These are phyloP conservation scores for Agrotis segetum DNA, from an alignment of 2,888 invertebrate species.

Conservation along the genomic window DNA sequence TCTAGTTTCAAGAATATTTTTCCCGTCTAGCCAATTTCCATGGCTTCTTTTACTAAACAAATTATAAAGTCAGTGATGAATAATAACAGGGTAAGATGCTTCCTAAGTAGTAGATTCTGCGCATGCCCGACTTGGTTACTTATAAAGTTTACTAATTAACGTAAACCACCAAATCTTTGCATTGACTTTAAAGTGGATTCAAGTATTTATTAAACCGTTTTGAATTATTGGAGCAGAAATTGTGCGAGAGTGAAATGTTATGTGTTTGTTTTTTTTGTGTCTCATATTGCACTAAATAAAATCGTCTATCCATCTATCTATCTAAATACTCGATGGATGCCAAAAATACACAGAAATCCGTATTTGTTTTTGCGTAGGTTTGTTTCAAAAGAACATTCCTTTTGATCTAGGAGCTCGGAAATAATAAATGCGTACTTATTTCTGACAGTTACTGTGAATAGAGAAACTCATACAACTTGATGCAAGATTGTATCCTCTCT, in stretches of 20 bases:
- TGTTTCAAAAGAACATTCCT: neutral
- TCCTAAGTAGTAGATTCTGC: constrained; percentile 17
- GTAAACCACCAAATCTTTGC: constrained; percentile 45
- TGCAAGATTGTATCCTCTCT: neutral
- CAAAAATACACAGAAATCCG: neutral
- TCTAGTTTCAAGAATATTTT: constrained; percentile 30
- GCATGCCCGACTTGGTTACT: constrained; percentile 32
- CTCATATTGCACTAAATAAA: too few relatives aligned
- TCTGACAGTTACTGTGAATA: neutral
- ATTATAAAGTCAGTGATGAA: constrained; percentile 48
- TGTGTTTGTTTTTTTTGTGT: too few relatives aligned
- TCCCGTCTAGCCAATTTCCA: constrained; percentile 36
- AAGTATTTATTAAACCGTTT: constrained; percentile 49
- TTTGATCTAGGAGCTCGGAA: neutral
- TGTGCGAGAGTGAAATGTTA: constrained; percentile 3
- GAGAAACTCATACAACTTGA: neutral
- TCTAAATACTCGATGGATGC: neutral
- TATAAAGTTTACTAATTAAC: constrained; percentile 52
- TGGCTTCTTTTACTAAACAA: constrained; percentile 38
- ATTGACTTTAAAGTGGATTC: constrained; percentile 55
- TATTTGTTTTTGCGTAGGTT: constrained; percentile 1
- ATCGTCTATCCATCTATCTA: too few relatives aligned
- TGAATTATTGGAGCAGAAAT: constrained; percentile 31
- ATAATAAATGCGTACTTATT: too few relatives aligned
- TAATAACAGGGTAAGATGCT: constrained; percentile 34